Evolutionary conservation across 1,140 invertebrate genomes (phyloP).

Genomic region (Atta texana): DNA sequence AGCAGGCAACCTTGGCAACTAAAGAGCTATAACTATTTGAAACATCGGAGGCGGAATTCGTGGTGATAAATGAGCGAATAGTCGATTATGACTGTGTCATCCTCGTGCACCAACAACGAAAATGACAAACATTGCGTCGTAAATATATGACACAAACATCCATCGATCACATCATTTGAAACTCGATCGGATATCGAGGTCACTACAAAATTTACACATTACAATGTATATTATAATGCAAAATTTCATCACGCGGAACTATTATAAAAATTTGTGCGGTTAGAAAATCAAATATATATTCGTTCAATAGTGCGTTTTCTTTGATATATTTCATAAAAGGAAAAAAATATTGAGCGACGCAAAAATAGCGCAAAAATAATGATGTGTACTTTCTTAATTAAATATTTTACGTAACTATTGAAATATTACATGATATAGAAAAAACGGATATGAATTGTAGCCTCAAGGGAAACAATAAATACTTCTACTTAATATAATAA

Average conservation of each 20-base stretch:
- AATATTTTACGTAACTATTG: background rate
- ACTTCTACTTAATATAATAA: too few species aligned
- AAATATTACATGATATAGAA: background rate
- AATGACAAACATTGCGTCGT: slow-evolving; percentile 13
- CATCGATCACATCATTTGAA: slow-evolving; percentile 8
- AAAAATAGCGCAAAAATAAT: background rate
- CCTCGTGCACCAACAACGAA: background rate
- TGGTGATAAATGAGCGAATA: slow-evolving; percentile 34
- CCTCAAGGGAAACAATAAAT: too few species aligned
- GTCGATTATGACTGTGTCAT: slow-evolving; percentile 6
- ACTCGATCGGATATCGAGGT: background rate
- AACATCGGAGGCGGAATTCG: slow-evolving; percentile 30
- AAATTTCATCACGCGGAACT: background rate
- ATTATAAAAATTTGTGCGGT: background rate
- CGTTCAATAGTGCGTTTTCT: background rate
- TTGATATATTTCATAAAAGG: background rate
- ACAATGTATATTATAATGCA: slow-evolving; percentile 1
- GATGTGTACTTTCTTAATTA: background rate
- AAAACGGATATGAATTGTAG: too few species aligned
- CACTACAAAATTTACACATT: slow-evolving; percentile 6
- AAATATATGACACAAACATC: background rate
- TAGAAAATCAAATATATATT: slow-evolving; percentile 10
- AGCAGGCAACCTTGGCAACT: slow-evolving; percentile 24
- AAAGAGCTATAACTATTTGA: slow-evolving; percentile 21
- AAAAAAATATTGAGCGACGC: background rate